phyloP scores from a whole-genome alignment of 2,797 vertebrate species.

The Macropodus opercularis region DNA sequence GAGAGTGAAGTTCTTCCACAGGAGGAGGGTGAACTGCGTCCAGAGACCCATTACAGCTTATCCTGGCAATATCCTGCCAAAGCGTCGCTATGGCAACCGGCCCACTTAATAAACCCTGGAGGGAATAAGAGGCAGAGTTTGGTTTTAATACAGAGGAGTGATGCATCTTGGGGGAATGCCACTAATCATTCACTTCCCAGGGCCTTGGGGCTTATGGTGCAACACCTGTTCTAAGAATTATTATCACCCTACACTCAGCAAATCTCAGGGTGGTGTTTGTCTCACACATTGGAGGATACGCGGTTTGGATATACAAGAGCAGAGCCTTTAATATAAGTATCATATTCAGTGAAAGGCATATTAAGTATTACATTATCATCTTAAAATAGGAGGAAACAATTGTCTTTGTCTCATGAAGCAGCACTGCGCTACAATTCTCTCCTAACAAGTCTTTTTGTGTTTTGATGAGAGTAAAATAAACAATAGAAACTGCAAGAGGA shows the following conservation, averaged over 20 bases:
- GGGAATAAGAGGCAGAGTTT: conserved; percentile 79
- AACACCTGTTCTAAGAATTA: conserved; percentile 77
- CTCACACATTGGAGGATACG: conserved; percentile 43
- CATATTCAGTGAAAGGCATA: conserved; percentile 33
- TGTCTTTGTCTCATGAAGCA: conserved; percentile 25
- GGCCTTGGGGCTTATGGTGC: conserved; percentile 68
- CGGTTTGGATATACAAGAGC: conserved; percentile 10
- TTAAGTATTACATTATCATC: conserved; percentile 13
- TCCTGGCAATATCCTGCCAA: conserved; percentile 78
- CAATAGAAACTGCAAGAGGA: conserved; percentile 22
- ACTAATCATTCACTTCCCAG: conserved; percentile 77
- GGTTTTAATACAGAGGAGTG: conserved; percentile 78
- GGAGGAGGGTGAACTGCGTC: conserved; percentile 92
- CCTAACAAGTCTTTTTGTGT: conserved; percentile 23
- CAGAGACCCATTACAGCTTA: conserved; percentile 89
- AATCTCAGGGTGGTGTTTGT: conserved; percentile 53
- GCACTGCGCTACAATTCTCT: conserved; percentile 11
- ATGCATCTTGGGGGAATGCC: conserved; percentile 77
- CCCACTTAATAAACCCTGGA: conserved; percentile 81
- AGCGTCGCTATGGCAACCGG: conserved; percentile 80
- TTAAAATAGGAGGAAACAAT: conserved; percentile 8
- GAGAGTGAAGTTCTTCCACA: conserved; percentile 98
- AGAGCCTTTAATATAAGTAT: conserved; percentile 30
- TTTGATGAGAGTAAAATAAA: conserved; percentile 21
- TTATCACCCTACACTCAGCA: conserved; percentile 66